These are phyloP conservation scores for Riparia riparia DNA, from an alignment of 2,113 vertebrate genomes.

Conservation along the genomic window DNA sequence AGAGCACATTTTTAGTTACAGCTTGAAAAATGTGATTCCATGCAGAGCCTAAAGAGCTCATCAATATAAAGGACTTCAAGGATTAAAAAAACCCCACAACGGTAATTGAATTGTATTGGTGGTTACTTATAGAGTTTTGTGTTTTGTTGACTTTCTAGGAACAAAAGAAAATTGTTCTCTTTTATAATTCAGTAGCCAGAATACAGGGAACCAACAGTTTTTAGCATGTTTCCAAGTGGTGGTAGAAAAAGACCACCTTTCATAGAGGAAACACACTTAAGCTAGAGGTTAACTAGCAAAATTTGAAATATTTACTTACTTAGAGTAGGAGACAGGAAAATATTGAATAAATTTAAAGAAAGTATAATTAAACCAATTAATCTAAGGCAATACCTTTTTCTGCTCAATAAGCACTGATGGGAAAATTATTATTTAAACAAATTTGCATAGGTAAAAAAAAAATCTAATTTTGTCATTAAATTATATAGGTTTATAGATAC, in stretches of 20 bases:
- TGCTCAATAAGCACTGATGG: constrained; percentile 13
- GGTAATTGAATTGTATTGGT: background rate
- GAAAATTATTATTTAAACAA: constrained; percentile 44
- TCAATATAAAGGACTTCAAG: background rate
- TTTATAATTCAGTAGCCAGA: background rate
- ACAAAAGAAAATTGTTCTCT: background rate
- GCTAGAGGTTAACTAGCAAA: background rate
- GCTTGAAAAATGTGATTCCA: background rate
- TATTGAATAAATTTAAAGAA: constrained; percentile 53
- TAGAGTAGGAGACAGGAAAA: constrained; percentile 20
- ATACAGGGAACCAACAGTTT: background rate
- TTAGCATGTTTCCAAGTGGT: fast-evolving
- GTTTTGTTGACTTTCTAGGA: background rate
- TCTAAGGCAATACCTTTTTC: constrained; percentile 60
- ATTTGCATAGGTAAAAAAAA: constrained; percentile 33
- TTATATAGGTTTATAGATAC: background rate
- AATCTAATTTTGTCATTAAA: constrained; percentile 32
- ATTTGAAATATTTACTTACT: constrained; percentile 41
- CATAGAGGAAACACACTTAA: background rate
- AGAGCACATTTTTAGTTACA: background rate
- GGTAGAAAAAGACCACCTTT: background rate
- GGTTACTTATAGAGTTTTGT: background rate
- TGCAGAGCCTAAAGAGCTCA: background rate
- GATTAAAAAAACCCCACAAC: background rate
- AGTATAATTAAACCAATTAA: constrained; percentile 63